Percentiles rank a stretch among this genome's conserved stretches.
phyloP scores from a whole-genome alignment of 2,113 vertebrate genomes.

The Setophaga coronata region DNA sequence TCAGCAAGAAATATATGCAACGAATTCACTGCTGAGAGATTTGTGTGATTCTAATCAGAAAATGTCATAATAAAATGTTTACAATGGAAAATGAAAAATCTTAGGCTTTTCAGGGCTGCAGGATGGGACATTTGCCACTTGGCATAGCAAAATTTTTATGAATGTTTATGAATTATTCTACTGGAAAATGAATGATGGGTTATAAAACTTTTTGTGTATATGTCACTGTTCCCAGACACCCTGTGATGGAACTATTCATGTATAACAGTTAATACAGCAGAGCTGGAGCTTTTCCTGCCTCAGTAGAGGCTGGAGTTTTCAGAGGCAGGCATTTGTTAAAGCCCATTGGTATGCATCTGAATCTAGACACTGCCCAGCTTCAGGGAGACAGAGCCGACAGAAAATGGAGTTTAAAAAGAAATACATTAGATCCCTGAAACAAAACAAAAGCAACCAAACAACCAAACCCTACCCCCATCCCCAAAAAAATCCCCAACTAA shows the following conservation, averaged over 20 bases:
- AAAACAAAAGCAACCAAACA: not conserved
- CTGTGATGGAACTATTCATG: conserved; percentile 15
- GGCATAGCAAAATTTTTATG: conserved; percentile 24
- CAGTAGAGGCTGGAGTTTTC: not conserved
- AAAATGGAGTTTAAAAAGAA: not conserved
- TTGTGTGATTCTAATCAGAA: conserved; percentile 19
- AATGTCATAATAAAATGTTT: conserved; percentile 51
- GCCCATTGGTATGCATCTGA: not conserved
- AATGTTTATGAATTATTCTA: conserved; percentile 64
- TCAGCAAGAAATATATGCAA: conserved; percentile 15
- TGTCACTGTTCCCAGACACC: conserved; percentile 17
- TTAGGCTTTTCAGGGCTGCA: not conserved
- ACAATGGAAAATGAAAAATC: conserved; percentile 55
- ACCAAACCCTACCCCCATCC: not conserved
- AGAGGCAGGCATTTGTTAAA: not conserved
- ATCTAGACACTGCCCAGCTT: not conserved
- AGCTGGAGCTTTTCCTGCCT: not conserved
- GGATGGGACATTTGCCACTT: not conserved
- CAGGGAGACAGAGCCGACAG: not conserved
- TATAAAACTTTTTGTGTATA: conserved; percentile 14
- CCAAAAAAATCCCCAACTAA: not conserved
- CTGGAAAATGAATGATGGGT: conserved; percentile 47
- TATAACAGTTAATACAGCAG: conserved; percentile 37
- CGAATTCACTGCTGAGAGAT: not conserved
- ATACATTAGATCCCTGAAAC: not conserved